Base-by-base conservation (phyloP, 2,888 invertebrate species). In the Troglohyphantes excavatus region DNA sequence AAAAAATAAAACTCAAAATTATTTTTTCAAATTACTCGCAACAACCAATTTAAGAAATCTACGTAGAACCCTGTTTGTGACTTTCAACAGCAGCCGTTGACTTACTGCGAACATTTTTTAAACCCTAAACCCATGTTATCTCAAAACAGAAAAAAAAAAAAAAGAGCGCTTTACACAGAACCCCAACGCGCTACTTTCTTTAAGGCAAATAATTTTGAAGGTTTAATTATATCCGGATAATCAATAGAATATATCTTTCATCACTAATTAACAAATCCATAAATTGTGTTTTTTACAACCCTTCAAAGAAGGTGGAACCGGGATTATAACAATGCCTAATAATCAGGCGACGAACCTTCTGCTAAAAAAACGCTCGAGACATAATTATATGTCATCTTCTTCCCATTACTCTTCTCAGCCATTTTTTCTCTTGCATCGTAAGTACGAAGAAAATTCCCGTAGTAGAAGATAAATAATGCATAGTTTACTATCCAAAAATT, bases 241-340 rank as follows among this genome's bases (percentile, higher is more conserved):
- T 86, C 86, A 86, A 86, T 86, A 81, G 65, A 72, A 87, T 79
- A 79, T 72, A 87, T 87, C 87, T 81, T 87, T 87, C 79, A 81
- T 72, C 87, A 73, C 87, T 87, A 87, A 87, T 81, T 87, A 79
- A 46, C 79, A 79, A 81, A 87, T 81, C 87, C 79, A 81, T 87
- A 81, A 81, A 79, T 87, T 81, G 79, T 81, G 61, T 65, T 73
- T 81, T 81, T 79, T 79, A 75, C 53, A 46, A 29, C 61, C 53
- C 63, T 46, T 63, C 70, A 53, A 81, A 72, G 61, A 81, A 81
- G 72, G 79, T 73, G 73, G 73, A 72, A 61, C 43, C 81, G 53
- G 29, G 65, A 63, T 87, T 81, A 65, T 87, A 87, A 67, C 87
- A 87, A 87, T 81, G 79, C 70, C 73, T 79, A 81, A 87, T 87